phyloP scores from a whole-genome alignment of 2,113 vertebrate species.

The Trogon surrucura region DNA sequence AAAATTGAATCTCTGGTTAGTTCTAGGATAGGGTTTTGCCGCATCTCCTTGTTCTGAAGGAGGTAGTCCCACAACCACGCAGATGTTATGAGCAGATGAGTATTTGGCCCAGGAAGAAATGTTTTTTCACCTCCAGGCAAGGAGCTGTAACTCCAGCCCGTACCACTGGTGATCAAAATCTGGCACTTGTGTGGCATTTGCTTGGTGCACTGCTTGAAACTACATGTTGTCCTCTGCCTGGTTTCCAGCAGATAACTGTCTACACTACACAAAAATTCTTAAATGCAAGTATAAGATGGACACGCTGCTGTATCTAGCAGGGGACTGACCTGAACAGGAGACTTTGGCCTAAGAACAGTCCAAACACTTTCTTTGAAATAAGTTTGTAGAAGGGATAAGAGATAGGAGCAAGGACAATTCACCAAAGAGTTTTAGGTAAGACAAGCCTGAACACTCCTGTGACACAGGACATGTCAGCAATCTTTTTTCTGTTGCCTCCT shows the following conservation, averaged over 20 bases:
- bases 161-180: not conserved
- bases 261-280: not conserved
- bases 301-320: not conserved
- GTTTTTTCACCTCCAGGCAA: not conserved
- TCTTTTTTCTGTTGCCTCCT: not conserved
- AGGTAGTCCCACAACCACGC: not conserved
- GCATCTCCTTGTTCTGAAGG: not conserved
- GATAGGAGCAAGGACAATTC: not conserved
- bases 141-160: not conserved
- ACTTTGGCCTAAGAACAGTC: not conserved
- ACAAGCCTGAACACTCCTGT: not conserved
- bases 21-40: not conserved
- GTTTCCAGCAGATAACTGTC: not conserved
- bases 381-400: not conserved
- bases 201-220: not conserved
- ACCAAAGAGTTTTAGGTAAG: not conserved
- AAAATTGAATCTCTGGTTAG: not conserved
- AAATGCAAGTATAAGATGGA: not conserved
- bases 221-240: not conserved
- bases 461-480: not conserved
- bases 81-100: not conserved
- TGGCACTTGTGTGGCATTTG: not conserved
- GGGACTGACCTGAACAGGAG: not conserved
- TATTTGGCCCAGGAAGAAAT: not conserved
- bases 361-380: not conserved